A percentile compares a stretch with the other conserved stretches of the same genome.
Evolutionary conservation across 2,888 invertebrate genomes (phyloP).

Genomic region (Desoria tigrina): DNA sequence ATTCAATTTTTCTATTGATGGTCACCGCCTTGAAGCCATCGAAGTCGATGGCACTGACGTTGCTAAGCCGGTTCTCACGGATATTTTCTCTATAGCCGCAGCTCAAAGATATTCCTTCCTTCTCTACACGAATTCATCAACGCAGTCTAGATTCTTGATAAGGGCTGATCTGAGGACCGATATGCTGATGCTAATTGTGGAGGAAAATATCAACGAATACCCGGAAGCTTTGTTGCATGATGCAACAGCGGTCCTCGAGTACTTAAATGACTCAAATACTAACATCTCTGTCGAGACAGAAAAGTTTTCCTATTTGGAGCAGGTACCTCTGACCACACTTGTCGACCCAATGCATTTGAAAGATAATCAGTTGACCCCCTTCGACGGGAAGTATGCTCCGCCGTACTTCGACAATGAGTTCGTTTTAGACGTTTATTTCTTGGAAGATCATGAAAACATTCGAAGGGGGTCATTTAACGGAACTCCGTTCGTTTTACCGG

Average conservation of each 20-base stretch:
- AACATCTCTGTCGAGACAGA: too few species aligned
- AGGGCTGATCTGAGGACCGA: conserved; percentile 35
- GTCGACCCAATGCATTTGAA: conserved; percentile 1
- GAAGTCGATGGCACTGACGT: conserved; percentile 44
- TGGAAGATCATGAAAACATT: conserved; percentile 27
- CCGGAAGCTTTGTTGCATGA: conserved; percentile 39
- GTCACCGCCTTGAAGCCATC: conserved; percentile 33
- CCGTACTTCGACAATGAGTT: conserved; percentile 31
- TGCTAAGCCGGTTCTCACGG: conserved; percentile 5
- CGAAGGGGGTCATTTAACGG: conserved; percentile 34
- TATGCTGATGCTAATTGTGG: conserved; percentile 4
- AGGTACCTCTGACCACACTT: not conserved
- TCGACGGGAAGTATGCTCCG: conserved; percentile 37
- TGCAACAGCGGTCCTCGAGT: conserved; percentile 35
- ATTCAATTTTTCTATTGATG: conserved; percentile 47
- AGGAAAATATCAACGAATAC: conserved; percentile 39
- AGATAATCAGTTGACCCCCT: conserved; percentile 29
- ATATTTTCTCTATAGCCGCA: conserved; percentile 30
- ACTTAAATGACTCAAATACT: not conserved
- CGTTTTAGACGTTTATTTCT: conserved; percentile 22
- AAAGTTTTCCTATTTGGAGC: not conserved
- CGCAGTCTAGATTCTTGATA: conserved; percentile 22
- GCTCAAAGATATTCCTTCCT: conserved; percentile 48
- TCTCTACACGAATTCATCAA: conserved; percentile 2
- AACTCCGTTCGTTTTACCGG: conserved; percentile 19